These are phyloP conservation scores for Maccullochella peelii DNA, from an alignment of 2,113 vertebrate species.

Conservation along the genomic window DNA sequence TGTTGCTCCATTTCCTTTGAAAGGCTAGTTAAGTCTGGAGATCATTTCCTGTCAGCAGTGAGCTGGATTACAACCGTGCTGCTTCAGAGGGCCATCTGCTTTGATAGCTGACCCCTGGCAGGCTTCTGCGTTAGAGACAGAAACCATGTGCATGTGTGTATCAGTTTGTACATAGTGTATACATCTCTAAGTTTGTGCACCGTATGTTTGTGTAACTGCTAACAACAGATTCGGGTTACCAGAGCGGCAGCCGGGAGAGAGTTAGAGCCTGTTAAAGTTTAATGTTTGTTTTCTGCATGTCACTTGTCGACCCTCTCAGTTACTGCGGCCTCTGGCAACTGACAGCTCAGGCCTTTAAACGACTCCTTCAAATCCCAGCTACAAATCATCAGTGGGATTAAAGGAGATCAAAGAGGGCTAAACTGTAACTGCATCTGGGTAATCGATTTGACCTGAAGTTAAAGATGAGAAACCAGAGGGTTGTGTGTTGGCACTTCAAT, in stretches of 20 bases:
- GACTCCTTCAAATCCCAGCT: constrained; percentile 29
- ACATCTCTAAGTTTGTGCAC: background rate
- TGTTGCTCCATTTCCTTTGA: constrained; percentile 63
- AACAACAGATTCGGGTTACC: constrained; percentile 65
- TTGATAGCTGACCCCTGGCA: constrained; percentile 52
- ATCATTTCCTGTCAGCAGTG: constrained; percentile 67
- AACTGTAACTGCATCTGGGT: constrained; percentile 37
- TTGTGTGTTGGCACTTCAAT: constrained; percentile 18
- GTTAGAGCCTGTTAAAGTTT: constrained; percentile 77
- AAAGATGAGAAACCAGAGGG: constrained; percentile 22
- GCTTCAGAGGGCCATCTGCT: constrained; percentile 55
- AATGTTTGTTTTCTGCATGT: constrained; percentile 73
- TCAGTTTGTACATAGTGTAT: background rate
- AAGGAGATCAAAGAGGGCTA: constrained; percentile 52
- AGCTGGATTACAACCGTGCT: constrained; percentile 49
- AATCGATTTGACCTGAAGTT: constrained; percentile 10
- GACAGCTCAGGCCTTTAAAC: constrained; percentile 11
- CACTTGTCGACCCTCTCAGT: constrained; percentile 62
- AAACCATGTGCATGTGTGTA: constrained; percentile 36
- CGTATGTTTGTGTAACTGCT: constrained; percentile 13
- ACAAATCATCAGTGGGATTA: constrained; percentile 43
- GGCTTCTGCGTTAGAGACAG: constrained; percentile 24
- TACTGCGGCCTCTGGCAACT: constrained; percentile 45
- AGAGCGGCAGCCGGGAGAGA: constrained; percentile 48
- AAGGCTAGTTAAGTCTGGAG: constrained; percentile 62